Evolutionary conservation across 1,140 invertebrate species (phyloP).

Genomic region (Lithobius niger): DNA sequence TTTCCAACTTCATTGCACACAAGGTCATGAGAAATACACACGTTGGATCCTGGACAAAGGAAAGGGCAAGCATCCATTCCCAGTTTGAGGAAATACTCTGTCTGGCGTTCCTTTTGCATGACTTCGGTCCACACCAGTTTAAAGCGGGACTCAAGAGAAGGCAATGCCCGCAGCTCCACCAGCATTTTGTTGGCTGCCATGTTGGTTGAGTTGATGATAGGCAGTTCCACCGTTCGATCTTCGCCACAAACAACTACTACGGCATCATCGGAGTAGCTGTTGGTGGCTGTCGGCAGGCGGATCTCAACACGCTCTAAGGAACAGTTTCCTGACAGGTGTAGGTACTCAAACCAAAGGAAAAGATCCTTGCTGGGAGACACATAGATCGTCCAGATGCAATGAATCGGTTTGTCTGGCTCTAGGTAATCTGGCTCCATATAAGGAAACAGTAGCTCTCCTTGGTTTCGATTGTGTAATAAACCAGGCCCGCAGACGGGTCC

Average conservation of each 20-base stretch:
- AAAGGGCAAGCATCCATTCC: conserved; percentile 45
- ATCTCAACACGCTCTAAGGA: conserved; percentile 6
- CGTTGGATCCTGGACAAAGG: conserved; percentile 60
- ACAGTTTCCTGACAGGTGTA: conserved; percentile 6
- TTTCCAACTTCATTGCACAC: conserved; percentile 75
- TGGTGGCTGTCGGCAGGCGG: background rate
- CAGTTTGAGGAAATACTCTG: conserved; percentile 4
- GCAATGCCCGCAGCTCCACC: conserved; percentile 1
- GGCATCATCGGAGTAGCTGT: conserved; percentile 2
- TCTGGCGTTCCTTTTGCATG: conserved; percentile 48
- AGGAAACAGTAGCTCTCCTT: conserved; percentile 70
- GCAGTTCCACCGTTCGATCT: background rate
- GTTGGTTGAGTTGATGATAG: conserved; percentile 10
- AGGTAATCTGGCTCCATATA: conserved; percentile 24
- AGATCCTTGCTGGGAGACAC: conserved; percentile 65
- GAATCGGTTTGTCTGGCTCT: conserved; percentile 33
- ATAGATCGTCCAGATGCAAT: conserved; percentile 63
- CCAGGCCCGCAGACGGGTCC: conserved; percentile 72
- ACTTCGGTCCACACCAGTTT: conserved; percentile 78
- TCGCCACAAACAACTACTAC: conserved; percentile 4
- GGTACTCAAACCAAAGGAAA: conserved; percentile 72
- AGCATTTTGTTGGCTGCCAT: conserved; percentile 8
- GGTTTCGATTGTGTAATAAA: conserved; percentile 49
- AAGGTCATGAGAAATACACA: conserved; percentile 63
- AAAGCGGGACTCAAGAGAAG: conserved; percentile 42